Evolutionary conservation across 2,113 vertebrate species (phyloP), one percentile per base, ranked within the genome.

Genomic region (Butorides virescens): DNA sequence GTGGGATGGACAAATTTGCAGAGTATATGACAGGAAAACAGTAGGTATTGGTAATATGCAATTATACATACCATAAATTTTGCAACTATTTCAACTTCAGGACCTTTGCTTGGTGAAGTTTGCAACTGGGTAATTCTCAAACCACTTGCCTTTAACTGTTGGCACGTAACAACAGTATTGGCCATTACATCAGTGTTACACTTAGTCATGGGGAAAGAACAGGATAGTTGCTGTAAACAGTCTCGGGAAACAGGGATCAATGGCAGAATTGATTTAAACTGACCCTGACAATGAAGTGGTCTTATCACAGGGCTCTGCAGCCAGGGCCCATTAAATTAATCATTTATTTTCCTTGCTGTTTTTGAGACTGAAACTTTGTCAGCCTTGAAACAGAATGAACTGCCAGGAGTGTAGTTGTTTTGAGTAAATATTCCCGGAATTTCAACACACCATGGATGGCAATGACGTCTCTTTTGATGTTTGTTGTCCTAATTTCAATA

Each of bases 361-460:
- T 96, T 94, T 88, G 90, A 93, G 80, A 93, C 11, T 67, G 44
- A 62, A 92, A 92, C 68, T 55, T 74, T 73, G 53, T 88, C 93
- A 92, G 52, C 73, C 82, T 95, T 95, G 63, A 95, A 71, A 77
- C 63, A 58, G 52, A 83, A 77, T 92, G 67, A 92, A 67, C 86
- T 94, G 44, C 30, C 90, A 95, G 49, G 61, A 92, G 22, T 78
- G 22, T 79, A 94, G 88, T 50, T 90, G 75, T 88, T 85, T 42
- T 92, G 79, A 95, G 90, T 71, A 90, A 93, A 94, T 95, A 73
- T 95, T 82, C 89, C 65, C 81, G 62, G 67, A 92, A 93, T 90
- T 94, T 93, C 77, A 65, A 49, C 70, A 88, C 46, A 89, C 39
- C 53, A 30, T 56, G 66, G 63, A 68, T 86, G 49, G 39, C 53